Conservation (phyloP, 2,888 invertebrate genomes). For the Drosophila kuntzei region DNA sequence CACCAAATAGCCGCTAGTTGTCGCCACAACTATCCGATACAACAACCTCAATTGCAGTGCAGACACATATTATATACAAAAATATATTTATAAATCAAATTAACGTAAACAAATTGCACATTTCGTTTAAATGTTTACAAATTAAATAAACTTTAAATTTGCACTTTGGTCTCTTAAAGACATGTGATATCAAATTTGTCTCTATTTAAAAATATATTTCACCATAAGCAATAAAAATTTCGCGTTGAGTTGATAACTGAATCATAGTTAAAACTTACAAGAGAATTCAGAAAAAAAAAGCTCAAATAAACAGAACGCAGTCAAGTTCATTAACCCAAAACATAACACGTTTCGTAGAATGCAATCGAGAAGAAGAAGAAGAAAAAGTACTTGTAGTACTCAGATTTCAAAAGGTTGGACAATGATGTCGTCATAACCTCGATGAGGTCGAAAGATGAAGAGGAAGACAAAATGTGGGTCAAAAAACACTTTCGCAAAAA, state of each 20-base stretch:
- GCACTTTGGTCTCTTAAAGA: not conserved
- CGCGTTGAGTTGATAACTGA: not conserved
- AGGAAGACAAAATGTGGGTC: slow-evolving; percentile 28
- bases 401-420: slow-evolving; percentile 59
- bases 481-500: slow-evolving; percentile 48
- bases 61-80: not conserved
- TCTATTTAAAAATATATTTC: slow-evolving; percentile 11
- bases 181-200: not conserved
- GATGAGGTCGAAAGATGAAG: not conserved
- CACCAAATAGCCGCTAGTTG: not conserved
- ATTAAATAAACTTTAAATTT: not conserved
- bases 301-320: slow-evolving; percentile 1
- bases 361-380: slow-evolving; percentile 11
- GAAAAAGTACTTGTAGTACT: slow-evolving; percentile 17
- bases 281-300: slow-evolving; percentile 10
- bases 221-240: slow-evolving; percentile 5
- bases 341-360: slow-evolving; percentile 51
- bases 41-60: slow-evolving; percentile 12
- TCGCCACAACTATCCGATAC: slow-evolving; percentile 1
- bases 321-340: slow-evolving; percentile 51
- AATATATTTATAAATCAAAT: not conserved
- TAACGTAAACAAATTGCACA: slow-evolving; percentile 7
- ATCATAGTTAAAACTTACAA: slow-evolving; percentile 6
- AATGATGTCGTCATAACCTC: slow-evolving; percentile 35
- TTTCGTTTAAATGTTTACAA: slow-evolving; percentile 15